A percentile compares a stretch with the other conserved stretches of the same genome.
These are phyloP conservation scores for Catocala fraxini DNA, from an alignment of 2,888 invertebrate species.

Conservation along the genomic window DNA sequence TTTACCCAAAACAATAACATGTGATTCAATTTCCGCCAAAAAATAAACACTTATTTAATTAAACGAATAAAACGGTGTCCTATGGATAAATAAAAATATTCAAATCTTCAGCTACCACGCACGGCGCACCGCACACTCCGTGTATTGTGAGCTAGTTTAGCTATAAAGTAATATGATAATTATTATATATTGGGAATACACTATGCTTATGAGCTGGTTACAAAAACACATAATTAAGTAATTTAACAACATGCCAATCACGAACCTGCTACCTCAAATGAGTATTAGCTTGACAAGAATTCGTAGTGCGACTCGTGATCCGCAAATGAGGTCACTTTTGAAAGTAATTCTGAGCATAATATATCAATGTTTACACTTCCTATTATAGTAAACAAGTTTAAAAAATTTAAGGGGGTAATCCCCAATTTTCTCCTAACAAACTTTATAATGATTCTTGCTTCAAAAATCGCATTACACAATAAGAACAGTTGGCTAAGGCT, in stretches of 20 bases:
- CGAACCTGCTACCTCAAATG: background rate
- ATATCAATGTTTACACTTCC: conserved; percentile 32
- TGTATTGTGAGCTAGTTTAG: no score
- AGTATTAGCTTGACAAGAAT: conserved; percentile 22
- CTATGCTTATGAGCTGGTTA: background rate
- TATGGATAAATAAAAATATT: no score
- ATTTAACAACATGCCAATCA: conserved; percentile 8
- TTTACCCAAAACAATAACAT: background rate
- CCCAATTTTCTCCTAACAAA: background rate
- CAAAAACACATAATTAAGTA: no score
- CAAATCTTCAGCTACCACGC: no score
- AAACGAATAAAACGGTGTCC: no score
- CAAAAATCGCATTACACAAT: conserved; percentile 18
- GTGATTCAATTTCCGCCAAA: background rate
- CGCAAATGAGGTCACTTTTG: conserved; percentile 74
- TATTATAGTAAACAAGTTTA: background rate
- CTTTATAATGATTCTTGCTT: background rate
- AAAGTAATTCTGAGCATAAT: conserved; percentile 59
- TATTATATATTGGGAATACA: background rate
- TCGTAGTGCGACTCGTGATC: conserved; percentile 20
- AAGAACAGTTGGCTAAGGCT: conserved; percentile 17
- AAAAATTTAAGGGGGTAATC: conserved; percentile 17
- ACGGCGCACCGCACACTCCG: no score
- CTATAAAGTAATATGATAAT: no score
- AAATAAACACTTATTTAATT: no score